A percentile compares a stretch with the other conserved stretches of the same genome.
These are phyloP conservation scores for Kryptolebias marmoratus DNA, from an alignment of 2,113 vertebrate genomes.

Conservation along the genomic window DNA sequence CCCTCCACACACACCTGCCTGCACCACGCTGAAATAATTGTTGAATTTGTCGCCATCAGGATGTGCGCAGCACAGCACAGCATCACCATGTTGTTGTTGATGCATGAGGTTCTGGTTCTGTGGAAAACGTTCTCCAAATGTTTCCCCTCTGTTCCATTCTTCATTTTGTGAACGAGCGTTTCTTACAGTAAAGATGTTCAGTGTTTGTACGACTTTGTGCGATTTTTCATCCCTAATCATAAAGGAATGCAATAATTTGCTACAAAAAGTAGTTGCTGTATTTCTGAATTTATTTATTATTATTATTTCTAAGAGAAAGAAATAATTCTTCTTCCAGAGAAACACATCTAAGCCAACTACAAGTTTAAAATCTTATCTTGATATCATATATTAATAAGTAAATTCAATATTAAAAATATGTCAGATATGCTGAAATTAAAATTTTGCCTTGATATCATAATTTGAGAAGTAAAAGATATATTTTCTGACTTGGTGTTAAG, in stretches of 20 bases:
- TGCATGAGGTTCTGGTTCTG: conserved; percentile 65
- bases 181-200: conserved; percentile 42
- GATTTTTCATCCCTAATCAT: conserved; percentile 47
- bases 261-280: conserved; percentile 38
- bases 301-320: not conserved
- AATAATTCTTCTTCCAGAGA: not conserved
- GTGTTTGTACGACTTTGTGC: conserved; percentile 1
- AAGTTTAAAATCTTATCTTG: not conserved
- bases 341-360: conserved; percentile 2
- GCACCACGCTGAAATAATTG: conserved; percentile 79
- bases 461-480: not conserved
- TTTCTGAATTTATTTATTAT: conserved; percentile 14
- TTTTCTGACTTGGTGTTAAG: no score
- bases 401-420: not conserved
- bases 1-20: conserved; percentile 53
- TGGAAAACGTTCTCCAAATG: conserved; percentile 63
- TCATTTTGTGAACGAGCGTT: conserved; percentile 28
- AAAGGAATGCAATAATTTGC: conserved; percentile 36
- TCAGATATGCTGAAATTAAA: not conserved
- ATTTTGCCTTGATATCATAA: no score
- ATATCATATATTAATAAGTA: not conserved
- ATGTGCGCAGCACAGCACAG: conserved; percentile 60
- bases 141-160: conserved; percentile 43
- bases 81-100: conserved; percentile 64
- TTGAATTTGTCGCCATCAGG: conserved; percentile 81